Evolutionary conservation across 2,888 invertebrate genomes (phyloP), one percentile per base, ranked within the genome.

Genomic region (Trichacis sp.): DNA sequence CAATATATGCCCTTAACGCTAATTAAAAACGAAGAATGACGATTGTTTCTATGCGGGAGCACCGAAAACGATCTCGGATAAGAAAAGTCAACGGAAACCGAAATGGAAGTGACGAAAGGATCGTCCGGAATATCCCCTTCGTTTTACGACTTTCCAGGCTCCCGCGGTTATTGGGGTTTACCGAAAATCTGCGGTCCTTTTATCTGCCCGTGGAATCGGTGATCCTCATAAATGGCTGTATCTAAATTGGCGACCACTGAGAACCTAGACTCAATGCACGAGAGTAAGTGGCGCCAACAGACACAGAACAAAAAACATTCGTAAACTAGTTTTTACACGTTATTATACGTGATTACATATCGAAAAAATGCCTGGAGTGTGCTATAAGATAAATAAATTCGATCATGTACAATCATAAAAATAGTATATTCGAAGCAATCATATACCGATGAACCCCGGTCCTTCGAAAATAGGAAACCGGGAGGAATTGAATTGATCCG

Each of bases 171-270:
- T 24, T 29, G n/a, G 9, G 29, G 46, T 47, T 47, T 14, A 30
- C 30, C 15, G 12, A 62, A 33, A 46, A 54, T 55, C 30, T 43
- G 40, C n/a, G 46, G 24, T 11, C 19, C 17, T 3, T 9, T 64
- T 68, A 68, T 64, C 68, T 53, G n/a, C 45, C 52, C 48, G 24
- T 54, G 8, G 49, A 54, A 68, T 68, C 68, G 33, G 38, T 50
- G 64, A 64, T 68, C 49, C 56, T 24, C 49, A 42, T 49, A 47
- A 68, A 62, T 46, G 40, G 24, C 46, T 45, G 54, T 62, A 64
- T 64, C 64, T 64, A 65, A 68, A 68, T 64, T 68, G 68, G 59
- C 59, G 54, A 59, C 59, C 52, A 58, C 51, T 52, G 53, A 3
- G 60, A 14, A 24, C 45, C 69, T 69, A 5, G 3, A 8, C 8